Percentiles rank a stretch among this genome's conserved stretches.
Conservation (phyloP, 2,888 invertebrate genomes). For the Drosophila antonietae region DNA sequence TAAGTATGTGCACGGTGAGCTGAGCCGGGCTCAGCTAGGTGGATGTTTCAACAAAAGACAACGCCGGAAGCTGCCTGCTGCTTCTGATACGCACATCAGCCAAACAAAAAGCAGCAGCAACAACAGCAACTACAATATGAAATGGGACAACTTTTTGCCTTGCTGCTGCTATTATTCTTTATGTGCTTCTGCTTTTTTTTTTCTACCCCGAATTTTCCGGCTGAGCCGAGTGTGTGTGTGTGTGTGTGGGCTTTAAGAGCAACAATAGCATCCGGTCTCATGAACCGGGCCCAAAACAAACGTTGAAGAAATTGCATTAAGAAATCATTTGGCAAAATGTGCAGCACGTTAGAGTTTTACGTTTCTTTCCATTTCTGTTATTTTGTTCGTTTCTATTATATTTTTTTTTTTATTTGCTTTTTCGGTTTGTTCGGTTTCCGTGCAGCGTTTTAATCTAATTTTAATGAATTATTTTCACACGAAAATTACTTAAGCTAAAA, state of each 20-base stretch:
- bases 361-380: neutral
- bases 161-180: conserved; percentile 65
- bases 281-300: conserved; percentile 32
- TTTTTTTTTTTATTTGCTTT: neutral
- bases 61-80: conserved; percentile 46
- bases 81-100: conserved; percentile 45
- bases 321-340: conserved; percentile 72
- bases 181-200: conserved; percentile 49
- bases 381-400: neutral
- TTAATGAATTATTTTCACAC: conserved; percentile 74
- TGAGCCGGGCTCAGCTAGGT: conserved; percentile 28
- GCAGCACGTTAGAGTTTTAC: conserved; percentile 38
- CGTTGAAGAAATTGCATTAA: conserved; percentile 69
- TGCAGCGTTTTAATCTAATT: conserved; percentile 61
- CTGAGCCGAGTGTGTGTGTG: conserved; percentile 12
- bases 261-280: conserved; percentile 61
- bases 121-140: neutral
- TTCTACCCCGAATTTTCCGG: conserved; percentile 32
- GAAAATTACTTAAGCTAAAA: conserved; percentile 58
- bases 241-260: conserved; percentile 34
- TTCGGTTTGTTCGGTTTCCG: conserved; percentile 17
- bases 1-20: conserved; percentile 34
- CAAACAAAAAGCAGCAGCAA: conserved; percentile 10
- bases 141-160: conserved; percentile 35
- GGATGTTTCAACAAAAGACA: conserved; percentile 50